These are phyloP conservation scores for Hanleya hanleyi DNA, from an alignment of 2,888 invertebrate genomes.

Conservation along the genomic window DNA sequence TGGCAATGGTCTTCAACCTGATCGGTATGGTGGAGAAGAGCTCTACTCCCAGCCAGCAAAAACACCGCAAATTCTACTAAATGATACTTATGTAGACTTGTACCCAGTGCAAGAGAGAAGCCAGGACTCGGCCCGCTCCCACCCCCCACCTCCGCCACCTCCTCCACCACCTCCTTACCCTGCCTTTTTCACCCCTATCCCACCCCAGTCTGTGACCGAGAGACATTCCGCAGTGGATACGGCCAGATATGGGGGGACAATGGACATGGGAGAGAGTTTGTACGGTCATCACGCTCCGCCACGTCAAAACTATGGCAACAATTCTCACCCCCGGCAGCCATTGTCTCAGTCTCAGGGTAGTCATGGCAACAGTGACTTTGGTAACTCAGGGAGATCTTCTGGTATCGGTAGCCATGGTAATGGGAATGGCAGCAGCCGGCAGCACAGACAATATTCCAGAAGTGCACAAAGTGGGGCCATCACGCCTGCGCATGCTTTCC, in stretches of 20 bases:
- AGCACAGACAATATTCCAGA: not conserved
- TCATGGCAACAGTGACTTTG: not conserved
- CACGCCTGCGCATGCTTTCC: not conserved
- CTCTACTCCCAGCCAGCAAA: not conserved
- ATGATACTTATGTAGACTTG: not conserved
- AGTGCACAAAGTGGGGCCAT: not conserved
- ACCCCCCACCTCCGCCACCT: not conserved
- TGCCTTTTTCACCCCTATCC: not conserved
- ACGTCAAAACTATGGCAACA: no score
- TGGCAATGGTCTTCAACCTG: not conserved
- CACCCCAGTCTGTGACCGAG: not conserved
- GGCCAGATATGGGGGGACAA: not conserved
- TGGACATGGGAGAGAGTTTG: not conserved
- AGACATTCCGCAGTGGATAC: not conserved
- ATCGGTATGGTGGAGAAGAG: not conserved
- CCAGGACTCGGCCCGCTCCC: not conserved
- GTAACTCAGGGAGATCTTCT: not conserved
- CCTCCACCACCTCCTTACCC: slow-evolving; percentile 4
- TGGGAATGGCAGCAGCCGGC: no score
- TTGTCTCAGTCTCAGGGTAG: not conserved
- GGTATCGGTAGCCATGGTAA: no score
- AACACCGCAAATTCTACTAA: not conserved
- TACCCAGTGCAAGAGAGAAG: not conserved
- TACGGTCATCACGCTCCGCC: not conserved
- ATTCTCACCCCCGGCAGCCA: no score